Percentiles rank a stretch among this genome's conserved stretches.
Conservation (phyloP, 2,113 vertebrate species). For the Sebastes schlegelii region DNA sequence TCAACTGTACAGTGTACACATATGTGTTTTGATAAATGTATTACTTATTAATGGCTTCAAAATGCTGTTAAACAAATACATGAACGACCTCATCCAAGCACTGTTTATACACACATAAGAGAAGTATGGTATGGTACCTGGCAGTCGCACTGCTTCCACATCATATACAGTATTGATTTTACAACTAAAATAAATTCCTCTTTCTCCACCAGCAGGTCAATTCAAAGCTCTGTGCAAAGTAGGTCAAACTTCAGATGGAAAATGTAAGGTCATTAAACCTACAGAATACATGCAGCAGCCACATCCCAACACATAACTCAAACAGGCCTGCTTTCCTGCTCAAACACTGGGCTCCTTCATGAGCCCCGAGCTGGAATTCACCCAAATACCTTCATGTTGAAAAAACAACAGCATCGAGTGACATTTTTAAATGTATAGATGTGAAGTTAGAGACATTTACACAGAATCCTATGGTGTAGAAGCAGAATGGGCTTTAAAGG, state of each 20-base stretch:
- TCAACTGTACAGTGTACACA: not conserved
- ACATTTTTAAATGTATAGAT: not conserved
- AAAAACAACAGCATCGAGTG: constrained; percentile 2
- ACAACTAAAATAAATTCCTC: not conserved
- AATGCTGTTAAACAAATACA: not conserved
- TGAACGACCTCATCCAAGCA: not conserved
- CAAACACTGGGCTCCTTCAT: constrained; percentile 43
- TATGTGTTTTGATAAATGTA: not conserved
- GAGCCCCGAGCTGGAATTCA: constrained; percentile 36
- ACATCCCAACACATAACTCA: constrained; percentile 32
- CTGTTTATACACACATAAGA: not conserved
- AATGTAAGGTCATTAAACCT: constrained; percentile 18
- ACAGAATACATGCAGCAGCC: constrained; percentile 11
- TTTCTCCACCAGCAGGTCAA: not conserved
- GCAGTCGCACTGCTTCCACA: not conserved
- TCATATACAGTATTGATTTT: not conserved
- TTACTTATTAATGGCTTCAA: not conserved
- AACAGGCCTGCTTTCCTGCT: constrained; percentile 53
- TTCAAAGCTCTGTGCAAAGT: constrained; percentile 15
- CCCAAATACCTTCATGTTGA: constrained; percentile 19
- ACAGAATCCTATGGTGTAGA: not conserved
- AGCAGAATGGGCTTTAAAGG: not conserved
- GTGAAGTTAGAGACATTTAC: not conserved
- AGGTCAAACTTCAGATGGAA: constrained; percentile 44
- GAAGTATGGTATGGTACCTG: not conserved